A percentile compares a stretch with the other conserved stretches of the same genome.
phyloP scores from a whole-genome alignment of 2,797 vertebrate genomes.

The Aplochiton taeniatus region DNA sequence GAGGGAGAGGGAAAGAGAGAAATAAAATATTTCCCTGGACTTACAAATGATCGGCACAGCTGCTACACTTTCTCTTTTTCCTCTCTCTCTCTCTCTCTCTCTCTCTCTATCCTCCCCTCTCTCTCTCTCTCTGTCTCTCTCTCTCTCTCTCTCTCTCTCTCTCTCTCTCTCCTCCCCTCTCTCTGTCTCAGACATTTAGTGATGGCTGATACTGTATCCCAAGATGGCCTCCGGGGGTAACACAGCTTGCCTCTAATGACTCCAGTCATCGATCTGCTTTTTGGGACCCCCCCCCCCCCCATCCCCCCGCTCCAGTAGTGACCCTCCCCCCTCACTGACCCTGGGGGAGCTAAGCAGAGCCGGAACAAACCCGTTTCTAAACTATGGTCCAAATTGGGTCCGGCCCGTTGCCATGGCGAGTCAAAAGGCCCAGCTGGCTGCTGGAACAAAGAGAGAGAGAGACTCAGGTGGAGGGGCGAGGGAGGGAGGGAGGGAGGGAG shows the following conservation, averaged over 20 bases:
- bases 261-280: too few species aligned
- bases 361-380: too few species aligned
- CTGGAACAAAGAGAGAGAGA: neutral
- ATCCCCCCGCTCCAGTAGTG: neutral
- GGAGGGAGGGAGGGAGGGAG: neutral
- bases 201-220: too few species aligned
- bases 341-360: too few species aligned
- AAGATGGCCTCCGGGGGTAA: too few species aligned
- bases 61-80: neutral
- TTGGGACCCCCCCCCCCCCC: neutral
- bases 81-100: slow-evolving; percentile 1
- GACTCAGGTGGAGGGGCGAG: neutral
- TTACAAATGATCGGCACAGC: neutral
- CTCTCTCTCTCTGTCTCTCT: slow-evolving; percentile 19
- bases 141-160: slow-evolving; percentile 18
- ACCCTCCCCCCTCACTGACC: neutral
- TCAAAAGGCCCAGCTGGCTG: slow-evolving; percentile 24
- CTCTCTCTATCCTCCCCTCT: slow-evolving; percentile 15
- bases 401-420: neutral
- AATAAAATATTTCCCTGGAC: neutral
- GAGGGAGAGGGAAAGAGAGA: neutral
- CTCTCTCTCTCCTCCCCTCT: slow-evolving; percentile 11
- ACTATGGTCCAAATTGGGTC: too few species aligned
- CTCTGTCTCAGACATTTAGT: too few species aligned
- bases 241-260: too few species aligned